Base-by-base conservation (phyloP, 2,888 invertebrate genomes). In the Dendrolimus houi region DNA sequence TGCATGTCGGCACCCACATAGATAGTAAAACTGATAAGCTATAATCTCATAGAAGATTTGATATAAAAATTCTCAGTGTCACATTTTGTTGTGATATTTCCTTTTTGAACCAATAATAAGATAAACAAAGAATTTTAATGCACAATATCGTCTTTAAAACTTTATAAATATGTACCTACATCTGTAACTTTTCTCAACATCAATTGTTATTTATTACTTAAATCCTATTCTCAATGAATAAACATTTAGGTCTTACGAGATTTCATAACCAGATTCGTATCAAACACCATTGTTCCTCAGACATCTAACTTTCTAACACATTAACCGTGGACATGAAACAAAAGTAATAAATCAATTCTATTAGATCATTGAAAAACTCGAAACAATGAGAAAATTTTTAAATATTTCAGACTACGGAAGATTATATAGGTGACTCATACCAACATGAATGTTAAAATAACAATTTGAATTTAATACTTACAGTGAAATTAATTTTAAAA, bases 161-260 rank as follows among this genome's bases (percentile, higher is more conserved):
- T 29, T 29, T 29, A 47, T 47, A 47, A 47, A 47, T 47, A 47
- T 6, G 29, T 47, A 47, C 47, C 9, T 10, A 47, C 9, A 47
- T 8, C 9, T 47, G 47, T 47, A 47, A 29, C 29, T 6, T 29
- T 29, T 29, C 29, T 29, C 3, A 29, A 29, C 29, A 6, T 29
- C 29, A 29, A 29, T 29, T 29, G 29, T 29, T 29, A 29, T 29
- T 29, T 57, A 63, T 74, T 77, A 70, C 71, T 70, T 72, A 77
- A 80, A 71, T 71, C 73, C 74, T 66, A 68, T 69, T 72, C 72
- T 69, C 64, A 66, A 66, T 71, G 67, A 77, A 60, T 83, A 79
- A 75, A 60, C 75, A 87, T 78, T 71, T 84, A 79, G 85, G 82
- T 70, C 79, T 77, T 68, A 75, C 72, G 70, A 72, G 76, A 82